Evolutionary conservation across 2,888 invertebrate species (phyloP), one percentile per base, ranked within the genome.

Genomic region (Meghimatium bilineatum): DNA sequence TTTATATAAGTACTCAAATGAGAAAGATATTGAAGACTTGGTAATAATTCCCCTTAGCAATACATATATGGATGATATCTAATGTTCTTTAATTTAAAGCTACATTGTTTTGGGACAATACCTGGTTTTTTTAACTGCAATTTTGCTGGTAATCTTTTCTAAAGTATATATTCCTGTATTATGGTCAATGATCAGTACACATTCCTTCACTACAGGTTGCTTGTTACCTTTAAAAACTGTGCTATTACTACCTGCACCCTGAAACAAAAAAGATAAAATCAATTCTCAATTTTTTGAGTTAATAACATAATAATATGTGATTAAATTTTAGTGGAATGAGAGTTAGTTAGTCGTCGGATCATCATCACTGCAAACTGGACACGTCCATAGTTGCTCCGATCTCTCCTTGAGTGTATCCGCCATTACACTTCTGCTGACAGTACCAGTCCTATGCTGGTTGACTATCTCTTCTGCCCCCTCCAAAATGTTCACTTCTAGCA

Each of bases 181-280:
- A 93, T 96, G 96, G 94, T 99, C 98, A 90, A 97, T 97, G 88
- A 99, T 97, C 81, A 99, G 95, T 87, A 99, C 97, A 94, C 98
- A 99, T 95, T 99, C 99, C 94, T 97, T 97, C 87, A 96, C 96
- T 94, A 97, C 97, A 81, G 97, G 97, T 93, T 96, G 95, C 93
- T 97, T 97, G 91, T 97, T 97, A 87, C 99, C 99, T 95, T 97
- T 97, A 94, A 97, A 99, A 90, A 98, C 97, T 84, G 98, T 98
- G 92, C 97, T 97, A 85, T 97, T 96, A 86, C 96, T 96, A 78
- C 97, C 97, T 88, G 97, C 96, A 88, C 97, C 97, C 93, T 93
- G 88, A 67, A 88, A 87, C 20, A 29, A 20, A 2, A 78, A 34
- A 44, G 36, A 63, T 14, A 34, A 60, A 12, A 32, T n/a, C n/a